These are phyloP conservation scores for Xiphophorus hellerii DNA, from an alignment of 2,113 vertebrate species.

Conservation along the genomic window DNA sequence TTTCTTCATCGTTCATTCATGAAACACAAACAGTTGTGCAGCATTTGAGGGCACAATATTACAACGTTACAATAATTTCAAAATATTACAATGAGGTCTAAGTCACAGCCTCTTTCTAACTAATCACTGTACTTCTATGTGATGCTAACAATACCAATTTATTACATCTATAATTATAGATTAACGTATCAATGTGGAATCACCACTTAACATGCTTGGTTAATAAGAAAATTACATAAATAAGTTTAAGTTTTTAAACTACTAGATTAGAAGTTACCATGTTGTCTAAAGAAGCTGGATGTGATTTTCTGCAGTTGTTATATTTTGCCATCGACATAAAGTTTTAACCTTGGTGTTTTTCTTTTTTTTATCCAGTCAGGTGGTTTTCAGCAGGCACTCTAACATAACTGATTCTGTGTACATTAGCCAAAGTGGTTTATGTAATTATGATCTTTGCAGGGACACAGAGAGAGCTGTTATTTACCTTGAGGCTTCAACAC, in stretches of 20 bases:
- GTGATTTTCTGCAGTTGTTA: neutral
- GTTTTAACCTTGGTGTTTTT: neutral
- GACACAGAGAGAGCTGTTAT: neutral
- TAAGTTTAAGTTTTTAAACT: neutral
- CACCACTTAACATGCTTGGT: neutral
- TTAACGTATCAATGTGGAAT: neutral
- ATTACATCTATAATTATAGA: neutral
- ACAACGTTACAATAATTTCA: neutral
- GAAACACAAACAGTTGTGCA: neutral
- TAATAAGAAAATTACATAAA: neutral
- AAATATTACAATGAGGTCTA: neutral
- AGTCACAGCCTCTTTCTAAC: constrained; percentile 13
- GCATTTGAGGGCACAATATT: neutral
- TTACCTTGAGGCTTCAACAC: neutral
- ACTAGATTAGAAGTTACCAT: neutral
- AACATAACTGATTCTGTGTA: neutral
- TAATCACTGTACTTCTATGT: constrained; percentile 15
- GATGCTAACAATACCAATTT: neutral
- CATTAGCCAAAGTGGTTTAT: neutral
- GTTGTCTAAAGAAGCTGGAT: neutral
- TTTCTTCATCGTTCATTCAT: neutral
- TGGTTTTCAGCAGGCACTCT: neutral
- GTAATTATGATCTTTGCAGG: neutral
- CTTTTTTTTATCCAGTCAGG: neutral
- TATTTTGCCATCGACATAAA: neutral